A percentile compares a stretch with the other conserved stretches of the same genome.
These are phyloP conservation scores for Ochropleura leucogaster DNA, from an alignment of 2,888 invertebrate genomes.

Conservation along the genomic window DNA sequence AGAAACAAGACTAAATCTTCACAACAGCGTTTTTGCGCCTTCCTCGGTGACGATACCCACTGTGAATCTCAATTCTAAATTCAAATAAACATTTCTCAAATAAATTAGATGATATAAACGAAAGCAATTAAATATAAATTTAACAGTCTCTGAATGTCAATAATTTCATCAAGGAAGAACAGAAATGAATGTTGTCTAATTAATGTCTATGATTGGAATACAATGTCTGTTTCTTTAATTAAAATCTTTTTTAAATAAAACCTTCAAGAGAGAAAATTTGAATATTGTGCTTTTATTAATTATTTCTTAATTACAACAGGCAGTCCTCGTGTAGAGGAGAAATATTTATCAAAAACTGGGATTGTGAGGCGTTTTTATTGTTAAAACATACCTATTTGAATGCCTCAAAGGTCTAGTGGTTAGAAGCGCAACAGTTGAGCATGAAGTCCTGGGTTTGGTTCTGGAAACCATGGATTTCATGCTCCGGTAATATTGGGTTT, in stretches of 20 bases:
- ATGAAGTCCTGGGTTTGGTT: too few species aligned
- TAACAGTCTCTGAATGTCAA: not conserved
- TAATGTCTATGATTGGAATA: constrained; percentile 7
- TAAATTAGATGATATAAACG: not conserved
- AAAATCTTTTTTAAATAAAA: constrained; percentile 19
- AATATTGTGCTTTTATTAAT: not conserved
- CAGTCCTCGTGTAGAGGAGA: not conserved
- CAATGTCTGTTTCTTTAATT: constrained; percentile 19
- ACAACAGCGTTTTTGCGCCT: too few species aligned
- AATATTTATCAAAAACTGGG: not conserved
- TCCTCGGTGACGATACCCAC: too few species aligned
- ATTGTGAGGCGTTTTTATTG: not conserved
- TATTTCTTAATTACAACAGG: constrained; percentile 8
- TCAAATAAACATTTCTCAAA: not conserved
- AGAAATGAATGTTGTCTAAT: constrained; percentile 12
- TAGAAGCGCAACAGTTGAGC: too few species aligned
- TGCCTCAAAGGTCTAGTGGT: too few species aligned
- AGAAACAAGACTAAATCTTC: too few species aligned
- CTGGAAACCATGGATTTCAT: too few species aligned
- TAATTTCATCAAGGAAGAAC: not conserved
- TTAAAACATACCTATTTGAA: not conserved
- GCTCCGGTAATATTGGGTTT: too few species aligned
- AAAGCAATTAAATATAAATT: not conserved
- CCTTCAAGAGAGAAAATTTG: constrained; percentile 15
- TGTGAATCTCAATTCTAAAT: too few species aligned